Evolutionary conservation across 2,113 vertebrate species (phyloP), one percentile per base, ranked within the genome.

Genomic region (Cebus imitator): DNA sequence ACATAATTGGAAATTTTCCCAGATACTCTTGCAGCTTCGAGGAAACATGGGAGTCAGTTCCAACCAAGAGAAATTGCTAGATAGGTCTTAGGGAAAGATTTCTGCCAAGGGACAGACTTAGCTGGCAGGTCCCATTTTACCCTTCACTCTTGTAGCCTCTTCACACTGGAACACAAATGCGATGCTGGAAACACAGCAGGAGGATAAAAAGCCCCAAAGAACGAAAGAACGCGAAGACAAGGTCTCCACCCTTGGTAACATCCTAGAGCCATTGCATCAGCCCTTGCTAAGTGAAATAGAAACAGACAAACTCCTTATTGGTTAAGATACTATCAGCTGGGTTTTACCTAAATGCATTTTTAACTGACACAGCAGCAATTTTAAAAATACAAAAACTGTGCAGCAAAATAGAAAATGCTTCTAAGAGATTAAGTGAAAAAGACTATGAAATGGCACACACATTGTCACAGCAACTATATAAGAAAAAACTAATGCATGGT

Each of bases 221-320:
- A 6, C 4, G n/a, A 0, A 0, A 35, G 35, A 27, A 68, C 23
- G 10, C 9, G 16, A 52, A 93, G 61, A 64, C 30, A 30, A 55
- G 1, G 12, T 18, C 87, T 92, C 87, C 37, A 45, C 17, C 43
- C 70, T 11, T 23, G 7, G 18, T 8, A 20, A 55, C 18, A 88
- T 40, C 64, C 68, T 27, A 57, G 48, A 86, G 50, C 16, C 40
- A 50, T 35, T 35, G 64, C 6, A 79, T 48, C 20, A 66, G n/a
- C 8, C 50, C 21, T 78, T 81, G 68, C 40, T 68, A 73, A 93
- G 43, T 25, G 35, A 82, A 95, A 93, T 40, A 87, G 90, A 75
- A 95, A 93, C n/a, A 83, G 86, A 75, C 14, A 91, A 94, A 86
- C 48, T 79, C 21, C 70, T 66, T 83, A 64, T 14, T 72, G 2